Conservation (phyloP, 2,113 vertebrate genomes). For the Chlorocebus sabaeus region DNA sequence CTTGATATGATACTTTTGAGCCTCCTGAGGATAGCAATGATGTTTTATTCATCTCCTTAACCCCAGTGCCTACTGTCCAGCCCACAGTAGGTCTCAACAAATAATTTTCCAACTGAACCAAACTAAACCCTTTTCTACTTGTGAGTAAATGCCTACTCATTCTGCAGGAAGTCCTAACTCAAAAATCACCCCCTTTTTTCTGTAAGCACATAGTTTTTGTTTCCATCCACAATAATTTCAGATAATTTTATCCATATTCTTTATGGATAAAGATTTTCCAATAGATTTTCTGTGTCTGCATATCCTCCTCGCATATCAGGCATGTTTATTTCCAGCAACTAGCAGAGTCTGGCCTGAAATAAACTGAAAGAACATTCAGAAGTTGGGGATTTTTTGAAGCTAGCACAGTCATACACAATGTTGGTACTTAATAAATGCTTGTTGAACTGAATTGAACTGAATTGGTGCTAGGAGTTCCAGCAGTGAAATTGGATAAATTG, state of each 20-base stretch:
- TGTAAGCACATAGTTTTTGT: background rate
- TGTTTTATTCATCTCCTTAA: background rate
- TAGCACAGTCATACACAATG: background rate
- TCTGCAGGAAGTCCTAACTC: background rate
- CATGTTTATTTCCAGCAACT: background rate
- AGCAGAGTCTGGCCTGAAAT: background rate
- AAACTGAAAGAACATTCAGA: background rate
- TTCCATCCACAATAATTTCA: background rate
- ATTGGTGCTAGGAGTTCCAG: background rate
- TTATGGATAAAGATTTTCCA: background rate
- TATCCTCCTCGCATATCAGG: background rate
- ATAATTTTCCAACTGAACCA: background rate
- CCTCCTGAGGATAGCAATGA: background rate
- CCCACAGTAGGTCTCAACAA: background rate
- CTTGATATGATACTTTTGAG: rapidly evolving
- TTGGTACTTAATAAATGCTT: background rate
- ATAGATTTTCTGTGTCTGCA: background rate
- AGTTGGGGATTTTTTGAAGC: background rate
- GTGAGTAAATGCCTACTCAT: background rate
- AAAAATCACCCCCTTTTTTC: background rate
- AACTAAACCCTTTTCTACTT: background rate
- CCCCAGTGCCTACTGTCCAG: background rate
- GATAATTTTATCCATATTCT: background rate
- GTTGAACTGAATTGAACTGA: background rate
- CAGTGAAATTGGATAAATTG: background rate